Evolutionary conservation across 2,888 invertebrate genomes (phyloP).

Genomic region (Lycophotia porphyrea): DNA sequence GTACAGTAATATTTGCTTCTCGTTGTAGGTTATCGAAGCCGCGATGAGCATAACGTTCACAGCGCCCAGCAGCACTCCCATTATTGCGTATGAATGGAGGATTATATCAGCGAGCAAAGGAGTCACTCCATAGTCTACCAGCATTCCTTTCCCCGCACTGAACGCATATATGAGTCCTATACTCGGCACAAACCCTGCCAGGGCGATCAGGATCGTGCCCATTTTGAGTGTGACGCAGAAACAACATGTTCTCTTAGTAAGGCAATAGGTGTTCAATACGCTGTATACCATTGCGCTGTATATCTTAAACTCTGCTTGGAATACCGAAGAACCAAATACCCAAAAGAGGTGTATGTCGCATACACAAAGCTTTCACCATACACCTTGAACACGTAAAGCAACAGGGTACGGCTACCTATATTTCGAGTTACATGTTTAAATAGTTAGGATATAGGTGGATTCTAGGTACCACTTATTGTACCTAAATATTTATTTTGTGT

Average conservation of each 20-base stretch:
- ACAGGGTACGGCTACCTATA: not conserved
- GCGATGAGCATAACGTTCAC: constrained; percentile 71
- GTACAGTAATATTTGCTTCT: constrained; percentile 75
- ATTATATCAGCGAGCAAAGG: constrained; percentile 57
- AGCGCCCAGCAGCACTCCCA: constrained; percentile 72
- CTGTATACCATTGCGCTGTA: constrained; percentile 60
- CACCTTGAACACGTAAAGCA: not conserved
- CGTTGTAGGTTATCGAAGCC: constrained; percentile 74
- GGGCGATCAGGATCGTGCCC: constrained; percentile 74
- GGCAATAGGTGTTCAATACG: constrained; percentile 65
- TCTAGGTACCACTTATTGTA: not conserved
- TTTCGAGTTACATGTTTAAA: not conserved
- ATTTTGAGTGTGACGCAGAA: constrained; percentile 72
- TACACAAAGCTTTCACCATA: not conserved
- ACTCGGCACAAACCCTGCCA: constrained; percentile 72
- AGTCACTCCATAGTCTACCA: constrained; percentile 63
- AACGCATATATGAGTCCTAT: constrained; percentile 67
- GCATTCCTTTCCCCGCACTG: constrained; percentile 55
- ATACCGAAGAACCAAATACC: too few species aligned
- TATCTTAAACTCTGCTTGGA: too few species aligned
- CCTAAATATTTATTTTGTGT: constrained; percentile 2
- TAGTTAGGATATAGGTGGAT: not conserved
- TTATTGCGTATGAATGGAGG: constrained; percentile 69
- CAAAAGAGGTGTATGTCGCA: not conserved
- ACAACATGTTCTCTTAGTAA: constrained; percentile 71